phyloP scores from a whole-genome alignment of 2,113 vertebrate genomes.

The Fregata magnificens region DNA sequence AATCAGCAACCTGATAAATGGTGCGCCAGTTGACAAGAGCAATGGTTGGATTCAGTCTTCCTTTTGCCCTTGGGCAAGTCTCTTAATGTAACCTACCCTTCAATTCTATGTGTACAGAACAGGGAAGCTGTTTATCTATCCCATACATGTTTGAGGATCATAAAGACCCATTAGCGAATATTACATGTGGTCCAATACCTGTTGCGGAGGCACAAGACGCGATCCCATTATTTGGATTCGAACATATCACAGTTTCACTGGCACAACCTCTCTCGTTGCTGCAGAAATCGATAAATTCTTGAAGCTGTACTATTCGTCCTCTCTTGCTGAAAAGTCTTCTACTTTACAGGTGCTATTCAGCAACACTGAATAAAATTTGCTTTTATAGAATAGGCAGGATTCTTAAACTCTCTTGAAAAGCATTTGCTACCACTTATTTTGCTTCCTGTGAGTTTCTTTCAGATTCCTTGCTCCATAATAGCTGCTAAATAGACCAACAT shows the following conservation, averaged over 20 bases:
- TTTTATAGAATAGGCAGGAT: not conserved
- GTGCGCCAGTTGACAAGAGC: not conserved
- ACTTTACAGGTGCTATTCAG: not conserved
- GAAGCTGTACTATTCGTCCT: not conserved
- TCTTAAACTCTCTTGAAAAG: not conserved
- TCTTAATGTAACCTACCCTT: not conserved
- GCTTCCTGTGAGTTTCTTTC: not conserved
- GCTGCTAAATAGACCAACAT: not conserved
- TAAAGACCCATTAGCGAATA: not conserved
- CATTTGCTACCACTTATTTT: not conserved
- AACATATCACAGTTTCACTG: not conserved
- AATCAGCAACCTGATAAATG: slow-evolving; percentile 35
- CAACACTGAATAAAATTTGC: not conserved
- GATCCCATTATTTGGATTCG: not conserved
- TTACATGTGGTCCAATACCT: not conserved
- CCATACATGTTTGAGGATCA: not conserved
- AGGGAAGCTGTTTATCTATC: not conserved
- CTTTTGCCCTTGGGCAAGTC: slow-evolving; percentile 5
- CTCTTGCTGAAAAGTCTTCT: not conserved
- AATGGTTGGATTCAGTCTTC: not conserved
- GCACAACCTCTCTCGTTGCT: accelerated
- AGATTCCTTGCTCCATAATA: not conserved
- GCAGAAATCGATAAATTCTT: not conserved
- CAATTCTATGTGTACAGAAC: not conserved
- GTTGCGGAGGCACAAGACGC: not conserved